Evolutionary conservation across 2,888 invertebrate species (phyloP), one percentile per base, ranked within the genome.

Genomic region (Orgyia antiqua): DNA sequence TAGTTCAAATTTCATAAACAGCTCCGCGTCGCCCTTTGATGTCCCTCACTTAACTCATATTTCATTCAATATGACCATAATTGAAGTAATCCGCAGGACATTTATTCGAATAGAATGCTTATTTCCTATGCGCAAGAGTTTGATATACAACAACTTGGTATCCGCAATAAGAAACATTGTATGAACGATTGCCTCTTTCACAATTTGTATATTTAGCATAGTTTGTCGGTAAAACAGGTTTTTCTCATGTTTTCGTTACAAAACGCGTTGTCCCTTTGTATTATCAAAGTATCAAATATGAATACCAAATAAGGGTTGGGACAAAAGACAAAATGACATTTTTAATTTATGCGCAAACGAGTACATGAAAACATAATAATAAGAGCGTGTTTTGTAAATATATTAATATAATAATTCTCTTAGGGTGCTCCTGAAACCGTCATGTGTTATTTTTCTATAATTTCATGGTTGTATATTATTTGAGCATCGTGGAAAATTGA

Each of bases 331-430:
- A 77, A 76, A 73, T 78, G 82, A 72, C 82, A 80, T 23, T 66
- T 83, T 86, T 84, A 84, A 86, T 84, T 83, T 86, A 86, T 86
- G 77, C 77, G 61, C 61, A 67, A 77, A 68, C 69, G 76, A 84
- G 83, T 86, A 84, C 84, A 84, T 86, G 83, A 84, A 86, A 84
- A 77, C 61, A 74, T 84, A 82, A 84, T 84, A 84, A 86, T 82
- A 75, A 80, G 65, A 79, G 71, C 75, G 75, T 80, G 83, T 84
- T 78, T 82, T 68, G 84, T 84, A 84, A 84, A 86, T 83, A 84
- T 74, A 82, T 77, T 80, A 83, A 78, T 75, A 73, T 75, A 76
- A 82, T 83, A 82, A 79, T 68, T 80, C 78, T 73, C 60, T 54
- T 52, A 67, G 82, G 82, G 75, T 69, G 73, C 63, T 69, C 58